These are phyloP conservation scores for Chiloscyllium punctatum DNA, from an alignment of 2,797 vertebrate species.

Conservation along the genomic window DNA sequence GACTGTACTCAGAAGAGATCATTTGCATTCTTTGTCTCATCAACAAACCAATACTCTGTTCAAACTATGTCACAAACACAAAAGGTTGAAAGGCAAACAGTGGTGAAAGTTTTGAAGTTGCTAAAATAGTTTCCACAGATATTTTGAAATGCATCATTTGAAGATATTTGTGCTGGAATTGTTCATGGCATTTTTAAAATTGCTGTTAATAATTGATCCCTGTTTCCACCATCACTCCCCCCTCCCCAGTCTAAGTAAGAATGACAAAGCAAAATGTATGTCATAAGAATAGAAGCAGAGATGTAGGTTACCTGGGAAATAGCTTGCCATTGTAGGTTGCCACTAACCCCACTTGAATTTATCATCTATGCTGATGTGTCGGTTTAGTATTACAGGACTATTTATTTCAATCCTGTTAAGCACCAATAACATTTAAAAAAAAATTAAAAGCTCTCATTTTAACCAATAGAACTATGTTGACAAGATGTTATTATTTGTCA, in stretches of 20 bases:
- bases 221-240: background rate
- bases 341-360: background rate
- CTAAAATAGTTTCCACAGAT: background rate
- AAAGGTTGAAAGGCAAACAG: background rate
- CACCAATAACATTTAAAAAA: no score
- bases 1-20: background rate
- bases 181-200: background rate
- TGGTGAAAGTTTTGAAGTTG: background rate
- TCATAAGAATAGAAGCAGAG: background rate
- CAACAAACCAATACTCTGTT: background rate
- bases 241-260: background rate
- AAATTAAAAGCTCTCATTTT: no score
- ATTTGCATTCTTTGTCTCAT: constrained; percentile 24
- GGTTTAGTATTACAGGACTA: background rate
- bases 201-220: background rate
- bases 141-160: background rate
- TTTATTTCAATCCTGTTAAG: no score
- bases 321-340: background rate
- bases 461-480: no score
- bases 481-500: no score
- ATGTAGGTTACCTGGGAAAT: background rate
- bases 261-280: background rate
- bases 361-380: background rate
- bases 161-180: background rate
- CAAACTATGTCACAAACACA: constrained; percentile 14